phyloP scores from a whole-genome alignment of 1,140 invertebrate genomes.

The Bombus pyrosoma region DNA sequence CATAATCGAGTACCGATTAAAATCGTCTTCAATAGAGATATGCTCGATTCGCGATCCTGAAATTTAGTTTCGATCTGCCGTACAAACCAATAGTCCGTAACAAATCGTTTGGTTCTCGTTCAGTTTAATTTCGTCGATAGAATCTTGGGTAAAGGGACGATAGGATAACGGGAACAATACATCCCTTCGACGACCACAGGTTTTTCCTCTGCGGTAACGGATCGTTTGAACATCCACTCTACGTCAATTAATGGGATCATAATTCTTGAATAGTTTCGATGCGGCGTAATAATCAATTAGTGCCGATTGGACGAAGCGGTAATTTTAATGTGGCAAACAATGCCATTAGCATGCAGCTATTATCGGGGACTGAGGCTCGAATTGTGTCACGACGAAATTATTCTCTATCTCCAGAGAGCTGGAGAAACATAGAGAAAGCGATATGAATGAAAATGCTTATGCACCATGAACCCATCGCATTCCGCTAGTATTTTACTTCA shows the following conservation, averaged over 20 bases:
- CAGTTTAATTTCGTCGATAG: not conserved
- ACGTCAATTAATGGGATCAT: constrained; percentile 44
- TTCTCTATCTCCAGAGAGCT: constrained; percentile 12
- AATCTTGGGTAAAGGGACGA: not conserved
- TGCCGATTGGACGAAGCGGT: constrained; percentile 40
- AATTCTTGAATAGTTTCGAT: constrained; percentile 38
- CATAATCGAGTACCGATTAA: constrained; percentile 36
- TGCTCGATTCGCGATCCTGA: not conserved
- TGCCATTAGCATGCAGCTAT: constrained; percentile 62
- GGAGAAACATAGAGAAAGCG: not conserved
- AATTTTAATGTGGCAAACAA: constrained; percentile 65
- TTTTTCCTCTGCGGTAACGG: not conserved
- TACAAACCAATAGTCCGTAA: not conserved
- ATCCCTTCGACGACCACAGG: not conserved
- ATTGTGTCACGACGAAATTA: constrained; percentile 35
- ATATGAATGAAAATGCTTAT: constrained; percentile 42
- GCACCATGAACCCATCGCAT: constrained; percentile 27
- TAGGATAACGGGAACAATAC: not conserved
- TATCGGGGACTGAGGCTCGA: constrained; percentile 37
- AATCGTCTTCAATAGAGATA: constrained; percentile 5
- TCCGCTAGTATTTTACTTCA: constrained; percentile 31
- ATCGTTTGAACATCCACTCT: constrained; percentile 3
- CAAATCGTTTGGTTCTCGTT: not conserved
- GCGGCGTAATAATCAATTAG: constrained; percentile 60
- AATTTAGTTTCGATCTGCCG: constrained; percentile 22